A percentile compares a stretch with the other conserved stretches of the same genome.
Evolutionary conservation across 1,140 invertebrate genomes (phyloP).

Genomic region (Elymnias hypermnestra): DNA sequence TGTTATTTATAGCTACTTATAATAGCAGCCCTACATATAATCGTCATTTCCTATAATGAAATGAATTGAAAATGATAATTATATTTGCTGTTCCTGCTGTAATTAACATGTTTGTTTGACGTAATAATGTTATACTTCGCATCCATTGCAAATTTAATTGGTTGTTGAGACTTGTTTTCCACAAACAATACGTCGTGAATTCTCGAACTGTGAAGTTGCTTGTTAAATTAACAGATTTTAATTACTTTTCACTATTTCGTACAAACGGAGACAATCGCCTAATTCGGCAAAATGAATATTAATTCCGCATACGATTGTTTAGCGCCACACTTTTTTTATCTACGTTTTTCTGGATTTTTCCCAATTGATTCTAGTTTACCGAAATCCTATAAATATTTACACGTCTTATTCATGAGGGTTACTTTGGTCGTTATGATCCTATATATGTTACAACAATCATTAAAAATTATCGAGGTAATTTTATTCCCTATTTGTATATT

Average conservation of each 20-base stretch:
- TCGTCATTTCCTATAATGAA: not conserved
- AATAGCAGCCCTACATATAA: not conserved
- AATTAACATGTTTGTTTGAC: constrained; percentile 19
- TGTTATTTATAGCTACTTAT: no score
- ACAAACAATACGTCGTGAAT: constrained; percentile 15
- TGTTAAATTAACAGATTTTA: constrained; percentile 24
- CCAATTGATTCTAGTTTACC: constrained; percentile 28
- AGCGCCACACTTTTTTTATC: constrained; percentile 32
- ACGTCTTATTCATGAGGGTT: constrained; percentile 33
- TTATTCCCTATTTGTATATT: not conserved
- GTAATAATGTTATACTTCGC: constrained; percentile 12
- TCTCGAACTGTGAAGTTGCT: constrained; percentile 20
- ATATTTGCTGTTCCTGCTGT: not conserved
- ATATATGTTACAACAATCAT: constrained; percentile 39
- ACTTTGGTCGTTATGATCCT: constrained; percentile 29
- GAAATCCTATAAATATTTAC: constrained; percentile 24
- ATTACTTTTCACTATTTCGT: constrained; percentile 19
- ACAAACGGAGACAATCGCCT: not conserved
- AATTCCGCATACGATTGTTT: constrained; percentile 25
- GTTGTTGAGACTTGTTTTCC: constrained; percentile 16
- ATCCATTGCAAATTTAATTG: constrained; percentile 19
- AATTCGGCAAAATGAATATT: constrained; percentile 7
- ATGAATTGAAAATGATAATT: not conserved
- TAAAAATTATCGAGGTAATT: constrained; percentile 42
- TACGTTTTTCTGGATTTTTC: constrained; percentile 35